A percentile compares a stretch with the other conserved stretches of the same genome.
Evolutionary conservation across 2,113 vertebrate genomes (phyloP).

Genomic region (Ciconia stormi): DNA sequence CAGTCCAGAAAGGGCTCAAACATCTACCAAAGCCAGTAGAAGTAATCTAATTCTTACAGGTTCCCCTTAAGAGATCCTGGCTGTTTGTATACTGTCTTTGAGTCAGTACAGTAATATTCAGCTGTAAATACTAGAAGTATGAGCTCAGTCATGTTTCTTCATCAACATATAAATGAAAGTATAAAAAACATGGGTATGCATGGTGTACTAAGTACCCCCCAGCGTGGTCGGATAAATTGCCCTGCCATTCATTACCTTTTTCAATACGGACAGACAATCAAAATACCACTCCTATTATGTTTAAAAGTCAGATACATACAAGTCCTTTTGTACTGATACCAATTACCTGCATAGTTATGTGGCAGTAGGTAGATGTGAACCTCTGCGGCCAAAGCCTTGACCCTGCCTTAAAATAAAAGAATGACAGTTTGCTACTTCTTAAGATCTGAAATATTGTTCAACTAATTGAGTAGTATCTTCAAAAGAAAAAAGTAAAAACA

Average conservation of each 20-base stretch:
- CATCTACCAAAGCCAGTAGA: not conserved
- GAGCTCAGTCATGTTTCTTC: not conserved
- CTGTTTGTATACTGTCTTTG: not conserved
- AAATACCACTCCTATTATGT: not conserved
- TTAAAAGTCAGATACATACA: not conserved
- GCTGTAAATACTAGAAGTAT: not conserved
- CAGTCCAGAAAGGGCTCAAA: not conserved
- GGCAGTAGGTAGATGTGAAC: not conserved
- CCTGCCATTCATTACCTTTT: not conserved
- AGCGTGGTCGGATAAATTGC: rapidly evolving
- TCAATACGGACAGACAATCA: not conserved
- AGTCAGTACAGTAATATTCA: not conserved
- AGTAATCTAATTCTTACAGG: not conserved
- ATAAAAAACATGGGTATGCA: not conserved
- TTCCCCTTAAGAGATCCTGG: not conserved
- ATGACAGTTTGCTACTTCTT: not conserved
- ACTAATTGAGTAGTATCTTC: not conserved
- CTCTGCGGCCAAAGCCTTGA: not conserved
- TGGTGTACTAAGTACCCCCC: not conserved
- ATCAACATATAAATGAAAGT: not conserved
- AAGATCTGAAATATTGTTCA: not conserved
- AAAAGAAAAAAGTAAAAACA: not conserved
- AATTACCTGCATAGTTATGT: not conserved
- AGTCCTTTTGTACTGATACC: not conserved
- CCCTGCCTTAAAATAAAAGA: not conserved